Percentiles rank a stretch among this genome's conserved stretches.
phyloP scores from a whole-genome alignment of 2,797 vertebrate species.

The Psittacula derbiana region DNA sequence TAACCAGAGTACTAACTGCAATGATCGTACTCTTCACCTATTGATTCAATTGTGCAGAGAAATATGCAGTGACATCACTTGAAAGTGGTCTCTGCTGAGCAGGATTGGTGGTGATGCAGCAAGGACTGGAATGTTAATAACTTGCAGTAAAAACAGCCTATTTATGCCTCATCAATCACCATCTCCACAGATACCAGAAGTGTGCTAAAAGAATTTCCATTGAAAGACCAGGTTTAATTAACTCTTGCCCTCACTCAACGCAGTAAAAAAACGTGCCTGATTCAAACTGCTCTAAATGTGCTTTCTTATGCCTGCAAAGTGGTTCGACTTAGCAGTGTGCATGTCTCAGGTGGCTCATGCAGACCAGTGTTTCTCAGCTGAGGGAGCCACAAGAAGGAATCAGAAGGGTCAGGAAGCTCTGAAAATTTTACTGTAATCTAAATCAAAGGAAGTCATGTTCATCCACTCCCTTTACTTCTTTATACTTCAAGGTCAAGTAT shows the following conservation, averaged over 20 bases:
- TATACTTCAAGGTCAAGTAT: slow-evolving; percentile 12
- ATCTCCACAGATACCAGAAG: not conserved
- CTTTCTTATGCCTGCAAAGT: not conserved
- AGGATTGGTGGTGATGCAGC: not conserved
- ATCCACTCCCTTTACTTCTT: not conserved
- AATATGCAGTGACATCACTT: not conserved
- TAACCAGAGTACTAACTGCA: slow-evolving; percentile 1
- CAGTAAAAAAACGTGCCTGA: not conserved
- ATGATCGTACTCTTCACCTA: not conserved
- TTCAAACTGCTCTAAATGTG: not conserved
- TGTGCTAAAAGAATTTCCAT: not conserved
- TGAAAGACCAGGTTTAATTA: not conserved
- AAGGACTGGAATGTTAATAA: not conserved
- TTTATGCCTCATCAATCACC: not conserved
- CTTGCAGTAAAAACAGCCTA: not conserved
- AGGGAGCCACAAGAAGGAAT: not conserved
- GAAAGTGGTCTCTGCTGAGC: not conserved
- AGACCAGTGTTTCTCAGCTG: not conserved
- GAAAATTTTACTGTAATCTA: slow-evolving; percentile 18
- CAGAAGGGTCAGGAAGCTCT: slow-evolving; percentile 3
- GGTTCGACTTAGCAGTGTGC: not conserved
- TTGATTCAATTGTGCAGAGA: not conserved
- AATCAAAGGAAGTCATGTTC: slow-evolving; percentile 27
- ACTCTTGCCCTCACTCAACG: not conserved
- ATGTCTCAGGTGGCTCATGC: not conserved